A percentile compares a stretch with the other conserved stretches of the same genome.
Evolutionary conservation across 1,140 invertebrate genomes (phyloP).

Genomic region (Ceratitis capitata): DNA sequence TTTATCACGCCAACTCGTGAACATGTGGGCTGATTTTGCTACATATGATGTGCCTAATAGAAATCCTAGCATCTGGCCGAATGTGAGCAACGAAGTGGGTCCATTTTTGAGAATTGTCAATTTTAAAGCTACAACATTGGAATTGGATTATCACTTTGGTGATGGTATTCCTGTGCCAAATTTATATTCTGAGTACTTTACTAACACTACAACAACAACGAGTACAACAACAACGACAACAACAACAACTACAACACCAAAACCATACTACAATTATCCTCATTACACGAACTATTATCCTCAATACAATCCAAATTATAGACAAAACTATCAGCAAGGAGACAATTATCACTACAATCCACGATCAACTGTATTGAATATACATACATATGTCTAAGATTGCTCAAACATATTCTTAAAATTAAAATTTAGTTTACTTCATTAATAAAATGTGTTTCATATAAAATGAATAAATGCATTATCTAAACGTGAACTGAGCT

Average conservation of each 20-base stretch:
- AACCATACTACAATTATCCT: constrained; percentile 26
- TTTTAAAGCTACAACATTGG: constrained; percentile 47
- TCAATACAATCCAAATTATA: constrained; percentile 6
- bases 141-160: constrained; percentile 58
- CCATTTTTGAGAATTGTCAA: constrained; percentile 59
- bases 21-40: constrained; percentile 60
- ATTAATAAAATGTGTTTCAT: no score
- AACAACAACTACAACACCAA: constrained; percentile 37
- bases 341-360: neutral
- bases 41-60: constrained; percentile 49
- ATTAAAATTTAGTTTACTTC: no score
- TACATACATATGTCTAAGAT: no score
- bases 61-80: constrained; percentile 52
- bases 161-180: constrained; percentile 56
- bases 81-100: constrained; percentile 52
- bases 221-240: constrained; percentile 38
- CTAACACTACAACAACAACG: constrained; percentile 19
- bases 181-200: constrained; percentile 47
- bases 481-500: no score
- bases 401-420: no score
- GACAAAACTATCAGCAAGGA: neutral
- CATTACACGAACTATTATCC: constrained; percentile 13
- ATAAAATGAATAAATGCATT: no score
- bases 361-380: neutral
- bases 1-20: constrained; percentile 50